Base-by-base conservation (phyloP, 1,140 invertebrate species). In the Drosophila ambigua region DNA sequence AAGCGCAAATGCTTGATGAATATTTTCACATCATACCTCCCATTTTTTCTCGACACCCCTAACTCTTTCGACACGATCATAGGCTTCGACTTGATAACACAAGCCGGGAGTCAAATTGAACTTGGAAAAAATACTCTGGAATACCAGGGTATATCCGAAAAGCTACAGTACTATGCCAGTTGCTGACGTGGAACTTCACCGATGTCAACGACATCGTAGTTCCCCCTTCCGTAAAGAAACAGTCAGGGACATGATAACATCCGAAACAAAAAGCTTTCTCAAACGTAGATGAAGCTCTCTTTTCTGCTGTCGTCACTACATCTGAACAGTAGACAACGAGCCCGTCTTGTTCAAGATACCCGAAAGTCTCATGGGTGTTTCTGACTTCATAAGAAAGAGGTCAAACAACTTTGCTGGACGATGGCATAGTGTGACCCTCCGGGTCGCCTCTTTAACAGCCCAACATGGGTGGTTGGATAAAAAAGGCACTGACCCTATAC, bases 401-500 rank as follows among this genome's bases (percentile, higher is more conserved):
- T 77, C 28, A 57, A 50, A 15, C 50, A 75, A 73, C 62, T 31
- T n/a, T n/a, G 64, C 72, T 41, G 24, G 62, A 57, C 41, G 49
- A 63, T 72, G 67, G 53, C 49, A 74, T 41, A 45, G 53, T 53
- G 4, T 15, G 16, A 15, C 39, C 60, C 5, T 46, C 28, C 48
- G 35, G 28, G 28, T 77, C 72, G 0, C 78, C 76, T n/a, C 7
- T 83, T 63, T 24, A 85, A 85, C 51, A 73, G 46, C 28, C 73
- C 74, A 13, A 59, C 79, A 39, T 80, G 74, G 74, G 75, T 81
- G 26, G 75, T 84, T n/a, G 65, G n/a, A n/a, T n/a, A 64, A 26
- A 88, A 61, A 76, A 82, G 59, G 71, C 35, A 35, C 16, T 16
- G 68, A 76, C 43, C 49, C 57, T 5, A n/a, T 9, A 15, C 5